Evolutionary conservation across 1,140 invertebrate species (phyloP).

Genomic region (Bicyclus anynana): DNA sequence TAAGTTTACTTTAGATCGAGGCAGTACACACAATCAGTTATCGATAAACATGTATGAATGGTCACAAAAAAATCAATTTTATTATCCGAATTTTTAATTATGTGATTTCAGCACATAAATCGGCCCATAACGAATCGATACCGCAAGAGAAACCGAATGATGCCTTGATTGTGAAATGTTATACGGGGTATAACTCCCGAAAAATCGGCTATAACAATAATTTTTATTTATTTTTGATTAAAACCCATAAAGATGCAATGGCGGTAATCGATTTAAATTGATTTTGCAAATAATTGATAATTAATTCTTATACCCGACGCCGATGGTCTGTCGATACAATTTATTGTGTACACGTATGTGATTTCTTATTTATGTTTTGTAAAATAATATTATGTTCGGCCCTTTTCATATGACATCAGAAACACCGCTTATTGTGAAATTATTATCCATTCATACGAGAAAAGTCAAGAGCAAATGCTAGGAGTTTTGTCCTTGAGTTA

Average conservation of each 20-base stretch:
- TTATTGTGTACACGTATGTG: slow-evolving; percentile 17
- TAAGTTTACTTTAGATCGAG: no score
- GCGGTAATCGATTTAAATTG: slow-evolving; percentile 32
- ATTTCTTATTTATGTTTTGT: slow-evolving; percentile 20
- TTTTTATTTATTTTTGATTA: slow-evolving; percentile 35
- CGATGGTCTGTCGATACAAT: slow-evolving; percentile 17
- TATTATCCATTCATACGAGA: neutral
- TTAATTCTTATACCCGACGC: slow-evolving; percentile 25
- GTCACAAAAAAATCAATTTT: slow-evolving; percentile 9
- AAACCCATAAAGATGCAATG: slow-evolving; percentile 34
- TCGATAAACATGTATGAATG: neutral
- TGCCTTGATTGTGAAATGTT: slow-evolving; percentile 40
- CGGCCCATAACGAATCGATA: slow-evolving; percentile 39
- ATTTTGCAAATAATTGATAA: slow-evolving; percentile 28
- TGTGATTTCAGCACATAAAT: slow-evolving; percentile 40
- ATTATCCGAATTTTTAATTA: slow-evolving; percentile 25
- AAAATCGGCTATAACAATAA: slow-evolving; percentile 25
- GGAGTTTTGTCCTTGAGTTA: no score
- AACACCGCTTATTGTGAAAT: neutral
- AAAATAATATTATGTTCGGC: slow-evolving; percentile 8
- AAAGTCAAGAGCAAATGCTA: no score
- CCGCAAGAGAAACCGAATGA: slow-evolving; percentile 29
- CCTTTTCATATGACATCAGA: slow-evolving; percentile 3
- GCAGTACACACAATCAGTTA: neutral
- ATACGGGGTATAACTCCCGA: slow-evolving; percentile 31